phyloP scores from a whole-genome alignment of 2,888 invertebrate species.

The Dryobota labecula region DNA sequence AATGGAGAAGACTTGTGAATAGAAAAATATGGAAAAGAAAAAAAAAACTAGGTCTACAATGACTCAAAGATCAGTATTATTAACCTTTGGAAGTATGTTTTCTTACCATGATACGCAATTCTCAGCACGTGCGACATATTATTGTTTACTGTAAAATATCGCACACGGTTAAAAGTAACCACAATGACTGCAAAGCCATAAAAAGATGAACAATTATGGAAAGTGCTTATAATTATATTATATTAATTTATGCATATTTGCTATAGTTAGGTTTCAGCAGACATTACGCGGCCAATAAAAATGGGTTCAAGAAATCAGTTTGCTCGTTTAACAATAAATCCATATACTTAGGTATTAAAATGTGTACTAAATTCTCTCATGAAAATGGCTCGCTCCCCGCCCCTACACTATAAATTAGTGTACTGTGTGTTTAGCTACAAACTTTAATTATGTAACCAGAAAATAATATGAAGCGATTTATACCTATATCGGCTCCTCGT shows the following conservation, averaged over 20 bases:
- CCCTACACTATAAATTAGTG: neutral
- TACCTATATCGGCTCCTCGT: conserved; percentile 35
- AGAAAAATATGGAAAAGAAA: neutral
- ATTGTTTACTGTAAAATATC: conserved; percentile 26
- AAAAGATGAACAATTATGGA: neutral
- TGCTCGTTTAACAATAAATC: neutral
- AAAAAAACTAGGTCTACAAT: neutral
- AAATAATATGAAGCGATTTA: neutral
- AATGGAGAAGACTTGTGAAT: conserved; percentile 27
- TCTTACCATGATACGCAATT: conserved; percentile 4
- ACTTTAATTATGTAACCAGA: neutral
- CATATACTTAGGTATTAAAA: neutral
- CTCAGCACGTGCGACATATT: conserved; percentile 6
- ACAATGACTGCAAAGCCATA: neutral
- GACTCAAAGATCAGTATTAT: neutral
- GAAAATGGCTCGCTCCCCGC: neutral
- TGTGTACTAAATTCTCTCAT: neutral
- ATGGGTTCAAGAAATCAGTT: neutral
- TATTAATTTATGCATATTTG: no score
- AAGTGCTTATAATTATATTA: neutral
- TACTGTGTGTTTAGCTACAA: neutral
- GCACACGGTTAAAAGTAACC: neutral
- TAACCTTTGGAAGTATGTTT: neutral
- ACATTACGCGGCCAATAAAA: neutral
- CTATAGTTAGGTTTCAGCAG: neutral